Base-by-base conservation (phyloP, 1,140 invertebrate genomes). In the Triops cancriformis region DNA sequence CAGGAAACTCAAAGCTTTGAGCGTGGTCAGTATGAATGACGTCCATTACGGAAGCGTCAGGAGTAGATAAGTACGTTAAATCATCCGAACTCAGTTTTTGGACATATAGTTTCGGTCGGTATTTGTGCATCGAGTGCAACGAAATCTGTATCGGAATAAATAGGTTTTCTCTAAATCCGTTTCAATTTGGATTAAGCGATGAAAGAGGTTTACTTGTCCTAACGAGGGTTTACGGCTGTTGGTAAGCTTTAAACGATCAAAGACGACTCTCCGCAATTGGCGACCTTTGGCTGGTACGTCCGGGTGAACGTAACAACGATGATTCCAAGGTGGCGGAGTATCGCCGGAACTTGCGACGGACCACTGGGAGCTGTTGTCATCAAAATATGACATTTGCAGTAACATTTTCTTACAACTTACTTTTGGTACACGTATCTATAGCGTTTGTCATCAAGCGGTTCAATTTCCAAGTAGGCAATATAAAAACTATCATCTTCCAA, bases 231-330 rank as follows among this genome's bases (percentile, higher is more conserved):
- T 83, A 77, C 89, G 87, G 77, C 80, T 82, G 81, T 90, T 90
- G 27, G 89, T 90, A 3, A 90, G 82, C 81, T 90, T 90, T n/a
- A 90, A 83, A 82, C 88, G 89, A 81, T 90, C 88, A 81, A 90
- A 90, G 11, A 85, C 83, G 5, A 89, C 83, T 45, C 45, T 31
- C 1, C 77, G 72, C 79, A 88, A 85, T 4, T 83, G 81, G 9
- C 51, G 51, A 0, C 89, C 89, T 27, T 82, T 83, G 74, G 87
- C 86, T 0, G 89, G 88, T 0, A 87, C 87, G 79, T 90, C 89
- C 5, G 87, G 86, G 80, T 90, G 89, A 5, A 89, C 82, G 81
- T 89, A 88, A 26, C 85, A 84, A n/a, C 86, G 77, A 11, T 79
- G 79, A 23, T 64, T 64, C 51, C 51, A 64, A 1, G 78, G 76